Evolutionary conservation across 2,888 invertebrate genomes (phyloP).

Genomic region (Volucella inflata): DNA sequence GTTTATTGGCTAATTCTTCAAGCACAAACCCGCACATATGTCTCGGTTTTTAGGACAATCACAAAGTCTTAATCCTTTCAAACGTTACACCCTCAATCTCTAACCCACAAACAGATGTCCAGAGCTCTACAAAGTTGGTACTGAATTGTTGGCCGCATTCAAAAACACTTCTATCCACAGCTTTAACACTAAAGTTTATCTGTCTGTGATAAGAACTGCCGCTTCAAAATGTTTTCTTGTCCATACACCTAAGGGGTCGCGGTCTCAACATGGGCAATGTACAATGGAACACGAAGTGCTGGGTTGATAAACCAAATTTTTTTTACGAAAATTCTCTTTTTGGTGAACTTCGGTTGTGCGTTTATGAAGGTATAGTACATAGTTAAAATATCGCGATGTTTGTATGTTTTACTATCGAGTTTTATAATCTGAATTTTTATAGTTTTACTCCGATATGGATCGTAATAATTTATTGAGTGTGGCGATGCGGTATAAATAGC

Average conservation of each 20-base stretch:
- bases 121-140: background rate
- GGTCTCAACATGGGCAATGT: too few relatives aligned
- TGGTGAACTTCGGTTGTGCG: background rate
- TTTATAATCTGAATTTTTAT: slow-evolving; percentile 35
- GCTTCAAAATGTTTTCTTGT: background rate
- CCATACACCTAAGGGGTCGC: background rate
- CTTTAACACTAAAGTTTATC: slow-evolving; percentile 17
- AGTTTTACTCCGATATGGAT: slow-evolving; percentile 32
- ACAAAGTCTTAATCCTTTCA: background rate
- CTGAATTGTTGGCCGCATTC: background rate
- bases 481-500: slow-evolving; percentile 8
- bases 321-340: too few relatives aligned
- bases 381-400: background rate
- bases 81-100: background rate
- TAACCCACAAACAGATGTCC: background rate
- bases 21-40: slow-evolving; percentile 42
- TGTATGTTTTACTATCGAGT: slow-evolving; percentile 2
- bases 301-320: background rate
- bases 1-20: slow-evolving; percentile 38
- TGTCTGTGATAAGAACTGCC: slow-evolving; percentile 6
- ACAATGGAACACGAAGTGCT: background rate
- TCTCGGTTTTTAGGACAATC: slow-evolving; percentile 1
- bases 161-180: background rate
- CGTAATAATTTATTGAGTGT: slow-evolving; percentile 42
- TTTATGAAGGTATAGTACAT: background rate